Evolutionary conservation across 2,797 vertebrate species (phyloP).

Genomic region (Brotula barbata): DNA sequence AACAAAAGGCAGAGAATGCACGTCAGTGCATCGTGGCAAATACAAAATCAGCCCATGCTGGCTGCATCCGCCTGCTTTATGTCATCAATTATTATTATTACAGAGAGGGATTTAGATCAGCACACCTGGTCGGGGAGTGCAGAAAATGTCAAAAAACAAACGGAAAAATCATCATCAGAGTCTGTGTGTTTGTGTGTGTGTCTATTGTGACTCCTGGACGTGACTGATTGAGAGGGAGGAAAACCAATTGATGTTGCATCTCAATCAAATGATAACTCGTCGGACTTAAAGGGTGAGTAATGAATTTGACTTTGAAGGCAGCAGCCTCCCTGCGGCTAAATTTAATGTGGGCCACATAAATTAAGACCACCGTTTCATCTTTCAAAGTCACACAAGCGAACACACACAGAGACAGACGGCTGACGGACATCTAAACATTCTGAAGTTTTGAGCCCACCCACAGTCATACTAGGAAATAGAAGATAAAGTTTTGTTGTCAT

Average conservation of each 20-base stretch:
- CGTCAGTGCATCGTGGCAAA: slow-evolving; percentile 38
- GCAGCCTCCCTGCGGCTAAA: slow-evolving; percentile 32
- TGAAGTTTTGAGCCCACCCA: slow-evolving; percentile 55
- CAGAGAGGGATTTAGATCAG: slow-evolving; percentile 63
- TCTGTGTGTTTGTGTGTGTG: slow-evolving; percentile 3
- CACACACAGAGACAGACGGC: slow-evolving; percentile 36
- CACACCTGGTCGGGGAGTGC: slow-evolving; percentile 72
- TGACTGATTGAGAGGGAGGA: background rate
- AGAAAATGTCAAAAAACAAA: slow-evolving; percentile 43
- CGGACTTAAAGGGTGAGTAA: slow-evolving; percentile 45
- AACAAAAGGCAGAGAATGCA: slow-evolving; percentile 43
- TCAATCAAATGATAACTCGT: slow-evolving; percentile 71
- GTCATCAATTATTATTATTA: slow-evolving; percentile 68
- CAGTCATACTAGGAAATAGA: slow-evolving; percentile 43
- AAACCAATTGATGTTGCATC: slow-evolving; percentile 21
- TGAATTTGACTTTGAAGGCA: slow-evolving; percentile 51
- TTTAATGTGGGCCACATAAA: slow-evolving; percentile 47
- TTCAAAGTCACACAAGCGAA: slow-evolving; percentile 45
- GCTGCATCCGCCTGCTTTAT: slow-evolving; percentile 53
- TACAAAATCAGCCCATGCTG: slow-evolving; percentile 54
- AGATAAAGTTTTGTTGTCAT: slow-evolving; percentile 54
- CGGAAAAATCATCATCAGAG: slow-evolving; percentile 3
- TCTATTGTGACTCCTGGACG: slow-evolving; percentile 32
- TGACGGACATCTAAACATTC: slow-evolving; percentile 33
- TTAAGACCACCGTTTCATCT: slow-evolving; percentile 58